phyloP scores from a whole-genome alignment of 2,113 vertebrate genomes.

The Axis porcinus region DNA sequence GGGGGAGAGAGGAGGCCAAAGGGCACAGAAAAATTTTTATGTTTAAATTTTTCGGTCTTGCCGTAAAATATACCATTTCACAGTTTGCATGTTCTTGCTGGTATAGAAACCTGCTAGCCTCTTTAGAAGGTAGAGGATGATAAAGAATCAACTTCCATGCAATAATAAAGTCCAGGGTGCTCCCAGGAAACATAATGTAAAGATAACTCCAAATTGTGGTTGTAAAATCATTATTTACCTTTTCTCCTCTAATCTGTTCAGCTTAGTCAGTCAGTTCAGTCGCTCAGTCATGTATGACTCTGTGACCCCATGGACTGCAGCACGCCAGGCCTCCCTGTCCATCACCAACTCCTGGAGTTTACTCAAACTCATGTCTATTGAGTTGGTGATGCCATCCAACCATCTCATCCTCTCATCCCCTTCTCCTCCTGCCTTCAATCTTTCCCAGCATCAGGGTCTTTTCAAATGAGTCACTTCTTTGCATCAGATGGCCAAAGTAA shows the following conservation, averaged over 20 bases:
- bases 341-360: not conserved
- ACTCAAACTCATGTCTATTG: not conserved
- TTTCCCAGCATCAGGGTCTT: not conserved
- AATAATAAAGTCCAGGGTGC: not conserved
- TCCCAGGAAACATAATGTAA: not conserved
- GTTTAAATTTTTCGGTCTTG: not conserved
- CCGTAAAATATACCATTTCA: not conserved
- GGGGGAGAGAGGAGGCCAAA: not conserved
- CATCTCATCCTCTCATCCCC: not conserved
- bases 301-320: not conserved
- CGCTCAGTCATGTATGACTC: not conserved
- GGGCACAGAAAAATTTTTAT: not conserved
- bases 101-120: not conserved
- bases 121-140: not conserved
- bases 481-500: not conserved
- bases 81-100: not conserved
- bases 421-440: not conserved
- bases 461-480: not conserved
- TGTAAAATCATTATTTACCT: not conserved
- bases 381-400: not conserved
- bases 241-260: not conserved
- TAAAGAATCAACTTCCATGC: not conserved
- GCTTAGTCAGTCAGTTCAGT: not conserved
- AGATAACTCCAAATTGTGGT: not conserved
- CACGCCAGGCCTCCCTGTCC: fast-evolving